phyloP scores from a whole-genome alignment of 2,797 vertebrate genomes.

The Onychomys leucogaster region DNA sequence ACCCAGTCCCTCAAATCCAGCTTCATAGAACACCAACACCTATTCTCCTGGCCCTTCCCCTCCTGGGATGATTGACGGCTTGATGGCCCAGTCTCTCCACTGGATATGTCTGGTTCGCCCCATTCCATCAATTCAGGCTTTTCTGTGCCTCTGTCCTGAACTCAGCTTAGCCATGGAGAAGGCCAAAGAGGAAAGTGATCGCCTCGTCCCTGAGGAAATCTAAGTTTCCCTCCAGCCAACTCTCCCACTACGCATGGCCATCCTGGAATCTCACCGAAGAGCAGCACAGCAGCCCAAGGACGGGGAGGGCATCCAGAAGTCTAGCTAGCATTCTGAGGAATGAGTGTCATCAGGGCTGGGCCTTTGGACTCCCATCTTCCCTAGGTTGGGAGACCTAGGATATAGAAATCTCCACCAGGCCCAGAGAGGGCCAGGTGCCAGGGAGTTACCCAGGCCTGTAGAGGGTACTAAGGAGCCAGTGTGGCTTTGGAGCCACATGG shows the following conservation, averaged over 20 bases:
- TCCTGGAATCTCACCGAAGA: constrained; percentile 22
- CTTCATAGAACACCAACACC: neutral
- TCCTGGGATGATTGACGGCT: neutral
- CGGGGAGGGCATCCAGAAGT: neutral
- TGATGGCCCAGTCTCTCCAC: neutral
- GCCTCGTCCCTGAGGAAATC: neutral
- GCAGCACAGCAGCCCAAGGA: neutral
- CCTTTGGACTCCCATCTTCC: neutral
- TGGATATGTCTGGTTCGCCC: neutral
- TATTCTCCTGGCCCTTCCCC: neutral
- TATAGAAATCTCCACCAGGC: constrained; percentile 19
- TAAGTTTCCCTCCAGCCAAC: neutral
- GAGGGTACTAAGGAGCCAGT: constrained; percentile 38
- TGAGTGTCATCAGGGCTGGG: neutral
- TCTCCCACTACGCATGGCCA: neutral
- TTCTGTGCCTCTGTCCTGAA: neutral
- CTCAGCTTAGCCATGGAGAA: neutral
- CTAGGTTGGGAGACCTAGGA: neutral
- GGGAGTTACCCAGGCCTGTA: neutral
- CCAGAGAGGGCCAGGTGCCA: neutral
- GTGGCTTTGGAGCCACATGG: constrained; percentile 30
- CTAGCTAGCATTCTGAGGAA: neutral
- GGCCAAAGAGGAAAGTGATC: neutral
- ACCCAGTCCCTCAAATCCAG: neutral
- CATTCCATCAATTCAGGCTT: neutral